Conservation (phyloP, 1,140 invertebrate species). For the Drosophila quadrilineata region DNA sequence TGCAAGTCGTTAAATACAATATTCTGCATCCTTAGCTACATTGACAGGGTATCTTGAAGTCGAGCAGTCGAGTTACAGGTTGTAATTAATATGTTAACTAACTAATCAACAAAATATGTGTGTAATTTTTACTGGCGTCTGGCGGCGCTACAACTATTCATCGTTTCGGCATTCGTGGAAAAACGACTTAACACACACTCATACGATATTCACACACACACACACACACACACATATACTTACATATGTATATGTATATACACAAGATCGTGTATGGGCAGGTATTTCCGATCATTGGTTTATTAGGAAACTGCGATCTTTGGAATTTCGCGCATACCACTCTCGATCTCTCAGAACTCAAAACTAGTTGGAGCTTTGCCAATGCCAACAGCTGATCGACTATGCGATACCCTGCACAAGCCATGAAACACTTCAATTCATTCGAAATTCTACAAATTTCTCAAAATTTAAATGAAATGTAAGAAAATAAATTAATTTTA, state of each 20-base stretch:
- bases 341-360: constrained; percentile 12
- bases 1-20: too few species aligned
- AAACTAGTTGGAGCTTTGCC: constrained; percentile 5
- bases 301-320: constrained; percentile 31
- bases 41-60: constrained; percentile 1
- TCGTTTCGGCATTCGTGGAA: constrained; percentile 29
- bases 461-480: too few species aligned
- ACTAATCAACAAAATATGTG: constrained; percentile 19
- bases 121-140: constrained; percentile 17
- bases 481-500: too few species aligned
- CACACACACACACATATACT: not conserved
- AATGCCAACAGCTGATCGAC: too few species aligned
- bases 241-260: not conserved
- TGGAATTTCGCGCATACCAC: constrained; percentile 48
- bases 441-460: too few species aligned
- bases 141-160: constrained; percentile 37
- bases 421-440: too few species aligned
- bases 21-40: too few species aligned
- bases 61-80: constrained; percentile 4
- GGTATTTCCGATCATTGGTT: constrained; percentile 53
- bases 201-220: not conserved
- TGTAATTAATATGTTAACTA: constrained; percentile 16
- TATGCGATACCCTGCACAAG: too few species aligned
- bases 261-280: not conserved
- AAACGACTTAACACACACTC: constrained; percentile 10